Evolutionary conservation across 2,113 vertebrate genomes (phyloP).

Genomic region (Dissostichus mawsoni): DNA sequence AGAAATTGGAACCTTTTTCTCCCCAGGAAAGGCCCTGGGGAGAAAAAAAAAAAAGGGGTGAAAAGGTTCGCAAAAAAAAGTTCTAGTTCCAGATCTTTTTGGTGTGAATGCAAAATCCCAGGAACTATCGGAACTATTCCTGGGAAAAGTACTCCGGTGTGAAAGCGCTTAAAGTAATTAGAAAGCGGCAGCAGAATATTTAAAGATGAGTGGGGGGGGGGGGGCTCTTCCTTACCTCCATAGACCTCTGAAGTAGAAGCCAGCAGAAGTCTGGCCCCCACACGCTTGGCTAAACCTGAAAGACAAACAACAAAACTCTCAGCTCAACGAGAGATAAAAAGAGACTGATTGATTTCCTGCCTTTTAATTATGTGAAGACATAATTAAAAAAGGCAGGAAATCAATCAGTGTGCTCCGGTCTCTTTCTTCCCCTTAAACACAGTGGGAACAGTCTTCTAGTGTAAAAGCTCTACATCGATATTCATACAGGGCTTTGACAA

Average conservation of each 20-base stretch:
- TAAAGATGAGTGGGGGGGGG: background rate
- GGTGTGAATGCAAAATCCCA: no score
- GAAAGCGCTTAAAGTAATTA: no score
- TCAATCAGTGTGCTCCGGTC: background rate
- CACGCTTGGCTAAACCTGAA: conserved; percentile 95
- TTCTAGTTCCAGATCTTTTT: no score
- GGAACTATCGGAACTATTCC: no score
- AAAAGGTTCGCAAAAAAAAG: no score
- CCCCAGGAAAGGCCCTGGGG: no score
- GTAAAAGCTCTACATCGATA: background rate
- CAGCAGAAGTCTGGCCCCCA: conserved; percentile 95
- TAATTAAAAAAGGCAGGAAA: background rate
- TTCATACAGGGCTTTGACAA: background rate
- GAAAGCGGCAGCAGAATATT: background rate
- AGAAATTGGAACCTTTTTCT: no score
- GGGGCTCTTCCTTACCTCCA: conserved; percentile 88
- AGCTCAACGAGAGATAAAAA: background rate
- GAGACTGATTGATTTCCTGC: background rate
- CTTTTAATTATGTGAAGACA: background rate
- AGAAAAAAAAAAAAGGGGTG: no score
- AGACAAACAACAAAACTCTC: conserved; percentile 34
- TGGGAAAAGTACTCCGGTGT: no score
- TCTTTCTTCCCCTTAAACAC: background rate
- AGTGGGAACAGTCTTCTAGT: background rate
- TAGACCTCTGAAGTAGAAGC: conserved; percentile 98